Conservation (phyloP, 64 coral and sea anemone genomes). For the Cladopsammia gracilis region DNA sequence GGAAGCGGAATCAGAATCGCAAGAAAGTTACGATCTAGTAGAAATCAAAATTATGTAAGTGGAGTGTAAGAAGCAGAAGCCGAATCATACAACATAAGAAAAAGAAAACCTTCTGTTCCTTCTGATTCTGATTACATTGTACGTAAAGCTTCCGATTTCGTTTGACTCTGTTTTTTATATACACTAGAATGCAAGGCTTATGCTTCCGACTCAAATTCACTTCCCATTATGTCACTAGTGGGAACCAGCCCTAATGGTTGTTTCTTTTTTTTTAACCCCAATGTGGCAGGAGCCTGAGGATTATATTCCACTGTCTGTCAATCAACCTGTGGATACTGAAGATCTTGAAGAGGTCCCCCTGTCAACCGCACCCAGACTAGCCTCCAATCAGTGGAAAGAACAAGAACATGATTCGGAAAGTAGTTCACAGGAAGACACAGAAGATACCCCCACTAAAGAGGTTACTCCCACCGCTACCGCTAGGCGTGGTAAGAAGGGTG, state of each 20-base stretch:
- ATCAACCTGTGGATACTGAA: background rate
- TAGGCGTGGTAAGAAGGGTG: slow-evolving; percentile 59
- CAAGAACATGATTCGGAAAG: background rate
- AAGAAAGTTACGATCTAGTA: too few relatives aligned
- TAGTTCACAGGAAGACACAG: slow-evolving; percentile 1
- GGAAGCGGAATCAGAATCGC: too few relatives aligned
- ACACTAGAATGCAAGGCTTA: too few relatives aligned
- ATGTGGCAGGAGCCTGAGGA: slow-evolving; percentile 10
- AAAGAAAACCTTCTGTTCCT: too few relatives aligned
- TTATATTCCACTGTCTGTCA: background rate
- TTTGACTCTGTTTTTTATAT: too few relatives aligned
- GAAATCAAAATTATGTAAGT: too few relatives aligned
- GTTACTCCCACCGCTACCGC: background rate
- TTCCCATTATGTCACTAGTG: background rate
- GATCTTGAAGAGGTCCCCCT: background rate
- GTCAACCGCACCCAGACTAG: background rate
- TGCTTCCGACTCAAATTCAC: background rate
- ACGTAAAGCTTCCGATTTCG: too few relatives aligned
- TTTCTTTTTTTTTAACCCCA: background rate
- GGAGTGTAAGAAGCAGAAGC: too few relatives aligned
- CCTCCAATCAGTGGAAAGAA: background rate
- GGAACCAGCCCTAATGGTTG: background rate
- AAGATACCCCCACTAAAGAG: background rate
- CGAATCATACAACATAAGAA: too few relatives aligned
- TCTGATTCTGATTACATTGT: too few relatives aligned